These are phyloP conservation scores for Calypte anna DNA, from an alignment of 2,113 vertebrate species.

Conservation along the genomic window DNA sequence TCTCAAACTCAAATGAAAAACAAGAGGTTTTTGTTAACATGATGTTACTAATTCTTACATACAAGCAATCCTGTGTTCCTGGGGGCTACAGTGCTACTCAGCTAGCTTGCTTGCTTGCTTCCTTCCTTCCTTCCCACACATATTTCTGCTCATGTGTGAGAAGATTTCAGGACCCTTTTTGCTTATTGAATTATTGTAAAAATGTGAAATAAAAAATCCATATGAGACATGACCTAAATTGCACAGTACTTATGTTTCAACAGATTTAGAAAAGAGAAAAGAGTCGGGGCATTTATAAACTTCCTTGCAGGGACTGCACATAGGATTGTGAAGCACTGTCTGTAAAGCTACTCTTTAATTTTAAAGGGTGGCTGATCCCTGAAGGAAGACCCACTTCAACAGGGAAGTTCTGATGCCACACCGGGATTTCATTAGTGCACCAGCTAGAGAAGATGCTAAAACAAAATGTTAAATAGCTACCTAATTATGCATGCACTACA, in stretches of 20 bases:
- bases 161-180: not conserved
- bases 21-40: not conserved
- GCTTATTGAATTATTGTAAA: not conserved
- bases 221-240: not conserved
- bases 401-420: conserved; percentile 44
- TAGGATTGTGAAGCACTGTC: conserved; percentile 45
- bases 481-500: conserved; percentile 58
- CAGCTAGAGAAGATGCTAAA: conserved; percentile 31
- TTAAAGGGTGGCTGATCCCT: conserved; percentile 52
- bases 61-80: not conserved
- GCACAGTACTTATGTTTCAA: not conserved
- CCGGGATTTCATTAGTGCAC: conserved; percentile 52
- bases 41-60: not conserved
- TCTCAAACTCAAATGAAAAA: conserved; percentile 10
- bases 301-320: conserved; percentile 43
- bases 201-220: not conserved
- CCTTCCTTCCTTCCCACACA: not conserved
- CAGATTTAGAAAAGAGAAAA: conserved; percentile 1
- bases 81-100: not conserved
- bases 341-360: conserved; percentile 60
- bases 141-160: not conserved
- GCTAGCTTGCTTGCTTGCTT: not conserved
- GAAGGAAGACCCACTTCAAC: conserved; percentile 54
- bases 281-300: conserved; percentile 9
- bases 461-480: conserved; percentile 66